Base-by-base conservation (phyloP, 2,888 invertebrate species). In the Acleris sparsana region DNA sequence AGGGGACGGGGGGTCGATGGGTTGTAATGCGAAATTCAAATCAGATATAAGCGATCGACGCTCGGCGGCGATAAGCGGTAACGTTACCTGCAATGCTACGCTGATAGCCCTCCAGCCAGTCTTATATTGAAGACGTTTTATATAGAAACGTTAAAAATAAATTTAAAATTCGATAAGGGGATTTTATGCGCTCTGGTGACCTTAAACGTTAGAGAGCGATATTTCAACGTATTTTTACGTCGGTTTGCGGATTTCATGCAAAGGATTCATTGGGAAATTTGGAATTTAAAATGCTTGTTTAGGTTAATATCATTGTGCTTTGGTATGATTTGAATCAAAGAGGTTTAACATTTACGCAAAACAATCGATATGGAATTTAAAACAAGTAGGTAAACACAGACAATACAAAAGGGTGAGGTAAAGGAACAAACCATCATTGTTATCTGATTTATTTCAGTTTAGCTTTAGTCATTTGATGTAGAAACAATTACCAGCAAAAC, bases 11-110 rank as follows among this genome's bases (percentile, higher is more conserved):
- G 75, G 74, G 71, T 73, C 77, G 83, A 85, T 85, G 82, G 83
- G 78, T 72, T 74, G 85, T 88, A 86, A 88, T 87, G 85, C 85
- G 81, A 88, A 89, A 88, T 89, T 89, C 85, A 88, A 89, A 91
- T 90, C 87, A 86, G 88, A 89, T 87, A 86, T 85, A 83, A 81
- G 77, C 84, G 83, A 88, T 86, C 85, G 84, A 84, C 80, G 77
- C 74, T 72, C 77, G 75, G 75, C 75, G 73, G 69, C 79, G 84
- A 83, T 87, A 87, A 84, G 80, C 76, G 79, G 74, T 71, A 73
- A 76, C 75, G 78, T 76, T 78, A 80, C 80, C 79, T 80, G 80
- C 75, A 74, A 71, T 71, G 73, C 72, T 73, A 70, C 68, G 39
- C 70, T 78, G 80, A 83, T 80, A 80, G 78, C 82, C 83, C 79